These are phyloP conservation scores for Psilanteris sp. DNA, from an alignment of 1,140 invertebrate genomes.

Conservation along the genomic window DNA sequence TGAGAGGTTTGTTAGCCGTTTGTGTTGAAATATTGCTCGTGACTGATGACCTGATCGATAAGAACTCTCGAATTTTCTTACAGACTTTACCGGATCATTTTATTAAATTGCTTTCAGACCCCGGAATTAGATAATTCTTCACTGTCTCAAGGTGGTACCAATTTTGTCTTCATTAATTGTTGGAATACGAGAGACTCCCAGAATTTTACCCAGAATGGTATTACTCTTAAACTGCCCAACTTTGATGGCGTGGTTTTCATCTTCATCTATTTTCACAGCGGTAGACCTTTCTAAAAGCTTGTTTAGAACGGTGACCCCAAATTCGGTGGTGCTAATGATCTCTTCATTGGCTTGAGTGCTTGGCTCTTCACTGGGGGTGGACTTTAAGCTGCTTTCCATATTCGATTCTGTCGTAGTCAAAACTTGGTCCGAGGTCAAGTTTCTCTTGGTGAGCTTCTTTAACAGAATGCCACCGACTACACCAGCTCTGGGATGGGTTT, in stretches of 20 bases:
- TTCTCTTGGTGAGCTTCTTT: conserved; percentile 9
- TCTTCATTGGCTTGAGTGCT: not conserved
- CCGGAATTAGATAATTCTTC: not conserved
- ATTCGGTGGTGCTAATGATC: not conserved
- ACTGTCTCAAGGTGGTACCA: not conserved
- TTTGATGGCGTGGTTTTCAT: not conserved
- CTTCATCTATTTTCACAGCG: conserved; percentile 2
- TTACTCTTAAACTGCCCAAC: not conserved
- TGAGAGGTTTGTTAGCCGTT: conserved; percentile 5
- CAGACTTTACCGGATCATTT: not conserved
- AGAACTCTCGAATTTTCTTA: conserved; percentile 9
- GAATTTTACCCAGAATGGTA: not conserved
- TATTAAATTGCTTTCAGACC: not conserved
- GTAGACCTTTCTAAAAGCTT: not conserved
- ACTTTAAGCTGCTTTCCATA: not conserved
- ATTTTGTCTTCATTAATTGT: conserved; percentile 8
- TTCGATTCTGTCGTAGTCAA: not conserved
- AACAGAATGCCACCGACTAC: conserved; percentile 2
- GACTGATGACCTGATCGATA: conserved; percentile 11
- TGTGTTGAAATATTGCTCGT: conserved; percentile 4
- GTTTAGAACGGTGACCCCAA: not conserved
- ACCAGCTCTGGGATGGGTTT: conserved; percentile 27
- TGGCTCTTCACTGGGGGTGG: not conserved
- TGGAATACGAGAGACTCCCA: not conserved
- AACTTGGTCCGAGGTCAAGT: not conserved